A percentile compares a stretch with the other conserved stretches of the same genome.
phyloP scores from a whole-genome alignment of 2,113 vertebrate genomes.

The Chascanopsetta lugubris region DNA sequence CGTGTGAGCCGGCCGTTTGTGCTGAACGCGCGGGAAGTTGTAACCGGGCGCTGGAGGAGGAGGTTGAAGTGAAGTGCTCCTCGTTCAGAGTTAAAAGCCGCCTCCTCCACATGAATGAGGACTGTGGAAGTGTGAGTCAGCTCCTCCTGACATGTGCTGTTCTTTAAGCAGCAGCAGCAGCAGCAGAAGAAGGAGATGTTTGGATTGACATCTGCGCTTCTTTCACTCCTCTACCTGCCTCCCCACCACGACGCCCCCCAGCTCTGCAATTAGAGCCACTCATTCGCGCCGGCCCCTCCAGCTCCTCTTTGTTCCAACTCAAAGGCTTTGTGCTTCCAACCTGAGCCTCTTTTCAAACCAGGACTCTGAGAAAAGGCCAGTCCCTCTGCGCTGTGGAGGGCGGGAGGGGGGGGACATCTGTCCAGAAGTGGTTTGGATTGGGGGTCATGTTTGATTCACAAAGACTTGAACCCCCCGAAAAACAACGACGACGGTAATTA shows the following conservation, averaged over 20 bases:
- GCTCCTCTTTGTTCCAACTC: slow-evolving; percentile 58
- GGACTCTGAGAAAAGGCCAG: slow-evolving; percentile 45
- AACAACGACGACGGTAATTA: slow-evolving; percentile 56
- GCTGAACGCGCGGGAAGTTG: no score
- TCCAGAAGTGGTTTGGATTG: slow-evolving; percentile 64
- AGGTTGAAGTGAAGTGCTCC: neutral
- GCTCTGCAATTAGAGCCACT: slow-evolving; percentile 67
- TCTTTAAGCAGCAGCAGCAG: slow-evolving; percentile 24
- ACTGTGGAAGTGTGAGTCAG: neutral
- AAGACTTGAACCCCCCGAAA: slow-evolving; percentile 57
- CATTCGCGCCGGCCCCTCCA: slow-evolving; percentile 58
- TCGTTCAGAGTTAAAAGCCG: neutral
- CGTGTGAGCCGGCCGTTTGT: neutral
- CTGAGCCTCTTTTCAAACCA: slow-evolving; percentile 63
- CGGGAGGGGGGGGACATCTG: slow-evolving; percentile 75
- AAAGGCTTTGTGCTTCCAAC: slow-evolving; percentile 63
- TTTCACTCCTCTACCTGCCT: slow-evolving; percentile 66
- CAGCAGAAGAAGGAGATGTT: slow-evolving; percentile 42
- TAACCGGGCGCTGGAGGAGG: no score
- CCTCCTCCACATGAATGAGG: neutral
- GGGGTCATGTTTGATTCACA: slow-evolving; percentile 62
- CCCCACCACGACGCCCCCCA: slow-evolving; percentile 53
- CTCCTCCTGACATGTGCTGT: neutral
- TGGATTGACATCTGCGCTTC: slow-evolving; percentile 64
- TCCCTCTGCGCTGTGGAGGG: slow-evolving; percentile 49